Base-by-base conservation (phyloP, 2,888 invertebrate genomes). In the Trissolcus brochymenae region DNA sequence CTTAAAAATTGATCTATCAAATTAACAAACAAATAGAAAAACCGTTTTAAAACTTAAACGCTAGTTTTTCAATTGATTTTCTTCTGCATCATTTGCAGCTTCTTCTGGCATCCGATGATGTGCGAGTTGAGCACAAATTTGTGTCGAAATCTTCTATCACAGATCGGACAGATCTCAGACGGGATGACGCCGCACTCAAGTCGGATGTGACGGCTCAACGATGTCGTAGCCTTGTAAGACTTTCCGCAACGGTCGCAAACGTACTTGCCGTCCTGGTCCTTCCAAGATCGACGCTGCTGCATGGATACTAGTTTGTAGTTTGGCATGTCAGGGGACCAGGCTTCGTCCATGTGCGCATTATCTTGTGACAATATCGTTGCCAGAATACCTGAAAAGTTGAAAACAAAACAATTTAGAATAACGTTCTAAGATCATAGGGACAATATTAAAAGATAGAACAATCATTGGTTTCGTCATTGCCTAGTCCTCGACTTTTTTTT, bases 151-250 rank as follows among this genome's bases (percentile, higher is more conserved):
- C 87, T 82, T 71, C 88, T 87, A 9, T 86, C 85, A 79, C 91
- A 91, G 9, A 88, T 85, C 0, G 87, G 85, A 79, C 91, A 91
- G 29, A 87, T 82, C 80, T 88, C 90, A 68, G 85, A 83, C 0
- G 90, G 90, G 9, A 85, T 70, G 17, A 89, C 88, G 1, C 89
- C 88, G 76, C 90, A 90, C 60, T 90, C 91, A 35, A 90, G 87
- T 29, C 90, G 85, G 43, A 88, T 85, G 79, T 91, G 91, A n/a
- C 90, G 87, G 40, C 87, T 88, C 21, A 90, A 79, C 2, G 90
- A 90, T 4, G 89, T 89, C 19, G 83, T 80, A 13, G 89, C 88
- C 62, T 85, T 87, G 79, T 90, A 90, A 0, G 83, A 82, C 81
- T 90, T 90, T 16, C 86, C 86, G 79, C 90, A 90, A 51, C 88